phyloP scores from a whole-genome alignment of 1,140 invertebrate species.

The Patella vulgata region DNA sequence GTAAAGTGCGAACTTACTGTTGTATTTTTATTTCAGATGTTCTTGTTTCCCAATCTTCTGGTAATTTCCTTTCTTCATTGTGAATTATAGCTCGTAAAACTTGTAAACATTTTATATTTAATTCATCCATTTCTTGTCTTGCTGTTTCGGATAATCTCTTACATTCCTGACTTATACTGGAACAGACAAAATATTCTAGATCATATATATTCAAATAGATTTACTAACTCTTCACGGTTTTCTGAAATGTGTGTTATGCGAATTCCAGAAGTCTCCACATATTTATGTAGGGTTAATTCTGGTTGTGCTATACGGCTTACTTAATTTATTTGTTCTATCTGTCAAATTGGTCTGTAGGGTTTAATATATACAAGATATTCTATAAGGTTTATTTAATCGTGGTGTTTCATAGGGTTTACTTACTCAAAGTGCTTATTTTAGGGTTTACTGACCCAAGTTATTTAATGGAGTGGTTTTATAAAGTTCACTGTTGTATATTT shows the following conservation, averaged over 20 bases:
- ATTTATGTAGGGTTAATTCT: neutral
- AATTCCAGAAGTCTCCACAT: too few species aligned
- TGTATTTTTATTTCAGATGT: conserved; percentile 53
- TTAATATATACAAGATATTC: neutral
- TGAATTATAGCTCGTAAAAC: conserved; percentile 63
- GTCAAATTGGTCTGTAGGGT: neutral
- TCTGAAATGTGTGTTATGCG: too few species aligned
- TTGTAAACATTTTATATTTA: conserved; percentile 66
- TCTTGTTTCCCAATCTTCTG: conserved; percentile 60
- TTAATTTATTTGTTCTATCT: neutral
- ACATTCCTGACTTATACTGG: conserved; percentile 51
- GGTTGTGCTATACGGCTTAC: neutral
- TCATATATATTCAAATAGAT: neutral
- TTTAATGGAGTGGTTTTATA: too few species aligned
- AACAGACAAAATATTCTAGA: conserved; percentile 8
- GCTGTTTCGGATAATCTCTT: conserved; percentile 52
- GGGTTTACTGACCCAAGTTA: too few species aligned
- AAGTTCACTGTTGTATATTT: too few species aligned
- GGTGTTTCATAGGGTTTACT: too few species aligned
- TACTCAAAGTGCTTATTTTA: too few species aligned
- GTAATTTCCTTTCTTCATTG: conserved; percentile 63
- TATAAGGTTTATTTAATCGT: too few species aligned
- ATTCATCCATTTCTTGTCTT: conserved; percentile 59
- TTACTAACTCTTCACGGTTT: neutral
- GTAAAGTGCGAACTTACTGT: too few species aligned